Evolutionary conservation across 2,797 vertebrate genomes (phyloP), one percentile per base, ranked within the genome.

Genomic region (Chelon auratus): DNA sequence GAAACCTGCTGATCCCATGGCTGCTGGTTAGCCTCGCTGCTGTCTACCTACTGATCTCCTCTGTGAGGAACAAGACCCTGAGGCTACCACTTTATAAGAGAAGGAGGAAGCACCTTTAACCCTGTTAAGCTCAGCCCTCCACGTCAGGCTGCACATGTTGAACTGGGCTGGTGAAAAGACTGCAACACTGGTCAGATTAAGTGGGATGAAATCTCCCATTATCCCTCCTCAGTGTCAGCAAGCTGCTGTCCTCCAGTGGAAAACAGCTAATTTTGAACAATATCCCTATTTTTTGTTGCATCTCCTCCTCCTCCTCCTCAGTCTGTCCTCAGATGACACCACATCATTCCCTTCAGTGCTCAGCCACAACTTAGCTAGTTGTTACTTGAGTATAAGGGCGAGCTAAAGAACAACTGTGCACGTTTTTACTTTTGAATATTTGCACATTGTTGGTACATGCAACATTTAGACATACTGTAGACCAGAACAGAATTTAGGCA

Each of bases 191-290:
- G 67, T 61, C 60, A 43, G 65, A 80, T 79, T 56, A 66, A 71
- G 70, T 82, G 43, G 63, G 58, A 81, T 87, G 72, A 85, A 86
- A 71, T 78, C 75, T 78, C 63, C 81, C 72, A 85, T 91, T 89
- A 80, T 91, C 45, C 68, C 65, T 79, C 75, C 75, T 72, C 22
- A 9, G 69, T 84, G 78, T 83, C 79, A 78, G 64, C 67, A 73
- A 71, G 67, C 75, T 65, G 70, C 78, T 72, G 62, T 71, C 84
- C 84, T 80, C 63, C 82, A 63, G 0, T 77, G 85, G 89, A 90
- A 90, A 87, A 72, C 73, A 68, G 77, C 81, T 70, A 15, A 65
- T 72, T 82, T 48, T 45, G 78, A 89, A 91, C 90, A 92, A 87
- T 90, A 85, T 75, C 64, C 58, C 82, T 67, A 60, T 87, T 87